Percentiles rank a stretch among this genome's conserved stretches.
These are phyloP conservation scores for Patella pellucida DNA, from an alignment of 2,888 invertebrate species.

Conservation along the genomic window DNA sequence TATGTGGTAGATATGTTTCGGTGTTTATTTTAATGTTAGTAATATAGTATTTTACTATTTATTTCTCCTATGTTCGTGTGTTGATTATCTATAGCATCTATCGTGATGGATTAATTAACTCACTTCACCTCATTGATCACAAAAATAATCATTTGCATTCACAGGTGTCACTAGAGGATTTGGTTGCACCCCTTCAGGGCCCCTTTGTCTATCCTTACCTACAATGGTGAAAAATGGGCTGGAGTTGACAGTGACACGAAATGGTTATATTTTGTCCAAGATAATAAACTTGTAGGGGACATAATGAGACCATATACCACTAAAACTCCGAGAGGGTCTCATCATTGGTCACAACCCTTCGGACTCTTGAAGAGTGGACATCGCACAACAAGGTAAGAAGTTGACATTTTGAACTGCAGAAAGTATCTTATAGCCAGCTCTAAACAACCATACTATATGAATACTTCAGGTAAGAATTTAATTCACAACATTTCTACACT, in stretches of 20 bases:
- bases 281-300: constrained; percentile 10
- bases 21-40: too few relatives aligned
- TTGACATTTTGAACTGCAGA: too few relatives aligned
- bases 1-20: background rate
- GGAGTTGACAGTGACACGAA: constrained; percentile 4
- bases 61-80: too few relatives aligned
- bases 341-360: background rate
- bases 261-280: constrained; percentile 7
- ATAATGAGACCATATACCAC: background rate
- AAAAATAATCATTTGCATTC: background rate
- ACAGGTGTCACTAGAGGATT: background rate
- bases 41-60: too few relatives aligned
- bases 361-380: constrained; percentile 6
- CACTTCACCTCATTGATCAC: background rate
- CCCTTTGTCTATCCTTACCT: background rate
- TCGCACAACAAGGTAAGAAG: background rate
- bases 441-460: too few relatives aligned
- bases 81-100: too few relatives aligned
- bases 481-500: too few relatives aligned
- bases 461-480: too few relatives aligned
- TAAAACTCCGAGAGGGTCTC: background rate
- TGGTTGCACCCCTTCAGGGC: background rate
- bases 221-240: constrained; percentile 7
- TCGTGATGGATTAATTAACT: too few relatives aligned
- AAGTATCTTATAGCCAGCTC: too few relatives aligned